phyloP scores from a whole-genome alignment of 2,113 vertebrate genomes.

The Callorhinus ursinus region DNA sequence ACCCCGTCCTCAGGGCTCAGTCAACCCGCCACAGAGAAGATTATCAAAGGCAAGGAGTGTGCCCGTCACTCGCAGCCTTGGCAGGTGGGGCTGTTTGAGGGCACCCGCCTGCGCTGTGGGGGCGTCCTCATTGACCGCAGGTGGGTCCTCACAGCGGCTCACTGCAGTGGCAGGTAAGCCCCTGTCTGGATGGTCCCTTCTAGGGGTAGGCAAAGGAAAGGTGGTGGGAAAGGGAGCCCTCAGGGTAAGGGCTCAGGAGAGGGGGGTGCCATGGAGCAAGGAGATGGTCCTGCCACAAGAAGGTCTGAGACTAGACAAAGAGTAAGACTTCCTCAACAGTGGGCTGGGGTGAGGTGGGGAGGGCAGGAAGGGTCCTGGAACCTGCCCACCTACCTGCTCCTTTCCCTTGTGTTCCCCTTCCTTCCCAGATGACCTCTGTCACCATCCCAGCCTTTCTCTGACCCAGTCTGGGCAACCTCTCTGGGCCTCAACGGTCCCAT shows the following conservation, averaged over 20 bases:
- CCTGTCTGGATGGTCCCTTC: too few species aligned
- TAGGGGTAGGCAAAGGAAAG: background rate
- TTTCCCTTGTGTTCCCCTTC: background rate
- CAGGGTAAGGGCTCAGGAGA: background rate
- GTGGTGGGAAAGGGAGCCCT: background rate
- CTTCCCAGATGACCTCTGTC: background rate
- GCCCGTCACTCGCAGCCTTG: slow-evolving; percentile 69
- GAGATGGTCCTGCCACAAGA: background rate
- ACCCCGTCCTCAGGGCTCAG: slow-evolving; percentile 42
- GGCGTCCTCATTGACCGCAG: slow-evolving; percentile 69
- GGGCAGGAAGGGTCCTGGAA: background rate
- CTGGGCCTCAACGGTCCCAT: background rate
- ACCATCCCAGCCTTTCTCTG: background rate
- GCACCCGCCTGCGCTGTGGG: slow-evolving; percentile 65
- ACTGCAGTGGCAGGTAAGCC: slow-evolving; percentile 72
- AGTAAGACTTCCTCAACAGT: background rate
- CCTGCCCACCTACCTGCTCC: background rate
- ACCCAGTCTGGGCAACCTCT: background rate
- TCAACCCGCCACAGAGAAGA: background rate
- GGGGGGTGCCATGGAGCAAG: background rate
- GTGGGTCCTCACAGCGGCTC: slow-evolving; percentile 79
- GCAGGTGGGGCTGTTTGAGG: slow-evolving; percentile 78
- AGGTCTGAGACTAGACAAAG: background rate
- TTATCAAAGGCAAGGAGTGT: slow-evolving; percentile 19
- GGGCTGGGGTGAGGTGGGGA: background rate